A percentile compares a stretch with the other conserved stretches of the same genome.
Conservation (phyloP, 1,140 invertebrate species). For the Hylaeus anthracinus region DNA sequence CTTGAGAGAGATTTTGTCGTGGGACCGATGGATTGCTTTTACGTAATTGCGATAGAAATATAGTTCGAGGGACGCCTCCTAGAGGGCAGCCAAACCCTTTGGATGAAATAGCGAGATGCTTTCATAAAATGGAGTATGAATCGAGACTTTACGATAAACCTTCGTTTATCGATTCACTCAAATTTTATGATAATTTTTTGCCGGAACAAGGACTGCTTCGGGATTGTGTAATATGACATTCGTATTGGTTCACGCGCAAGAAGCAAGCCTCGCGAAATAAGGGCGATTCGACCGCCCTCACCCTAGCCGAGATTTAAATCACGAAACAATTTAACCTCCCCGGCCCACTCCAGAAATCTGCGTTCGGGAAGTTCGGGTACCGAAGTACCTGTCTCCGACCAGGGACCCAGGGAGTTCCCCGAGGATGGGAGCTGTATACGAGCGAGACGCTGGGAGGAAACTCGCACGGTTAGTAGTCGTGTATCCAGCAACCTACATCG, state of each 20-base stretch:
- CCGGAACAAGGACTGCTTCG: too few relatives aligned
- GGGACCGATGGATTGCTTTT: conserved; percentile 22
- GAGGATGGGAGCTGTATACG: conserved; percentile 7
- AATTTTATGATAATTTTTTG: too few relatives aligned
- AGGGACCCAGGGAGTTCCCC: conserved; percentile 23
- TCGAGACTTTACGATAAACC: too few relatives aligned
- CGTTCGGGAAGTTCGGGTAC: conserved; percentile 63
- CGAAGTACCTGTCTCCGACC: conserved; percentile 61
- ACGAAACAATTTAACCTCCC: conserved; percentile 29
- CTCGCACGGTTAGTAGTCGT: conserved; percentile 34
- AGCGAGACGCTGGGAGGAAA: neutral
- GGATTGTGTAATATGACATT: too few relatives aligned
- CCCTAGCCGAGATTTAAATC: conserved; percentile 40
- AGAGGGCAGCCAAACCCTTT: too few relatives aligned
- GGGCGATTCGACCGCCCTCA: conserved; percentile 1
- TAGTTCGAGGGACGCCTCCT: too few relatives aligned
- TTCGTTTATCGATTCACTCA: too few relatives aligned
- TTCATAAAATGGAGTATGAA: too few relatives aligned
- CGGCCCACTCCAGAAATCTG: conserved; percentile 45
- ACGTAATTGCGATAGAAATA: conserved; percentile 11
- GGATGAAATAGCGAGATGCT: too few relatives aligned
- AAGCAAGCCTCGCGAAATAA: neutral
- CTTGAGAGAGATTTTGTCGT: conserved; percentile 2
- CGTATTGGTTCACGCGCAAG: neutral
- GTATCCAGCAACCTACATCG: conserved; percentile 63